These are phyloP conservation scores for Pangasianodon gigas DNA, from an alignment of 2,113 vertebrate genomes.

Conservation along the genomic window DNA sequence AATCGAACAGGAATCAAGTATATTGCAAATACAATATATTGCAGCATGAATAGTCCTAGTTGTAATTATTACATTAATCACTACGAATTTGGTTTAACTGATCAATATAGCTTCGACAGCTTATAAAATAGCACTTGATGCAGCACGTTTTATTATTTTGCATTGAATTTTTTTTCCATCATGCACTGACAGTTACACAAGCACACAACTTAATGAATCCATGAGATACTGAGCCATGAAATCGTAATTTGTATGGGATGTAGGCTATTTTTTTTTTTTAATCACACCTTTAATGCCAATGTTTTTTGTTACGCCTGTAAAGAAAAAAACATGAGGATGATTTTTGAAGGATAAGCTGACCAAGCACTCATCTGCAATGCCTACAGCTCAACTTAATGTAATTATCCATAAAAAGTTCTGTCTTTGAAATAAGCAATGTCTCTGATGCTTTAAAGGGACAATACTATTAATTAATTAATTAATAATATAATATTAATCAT, in stretches of 20 bases:
- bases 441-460: too few relatives aligned
- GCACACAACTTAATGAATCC: neutral
- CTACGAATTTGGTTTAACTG: neutral
- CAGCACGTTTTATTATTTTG: neutral
- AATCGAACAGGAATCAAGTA: neutral
- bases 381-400: neutral
- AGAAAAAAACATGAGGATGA: neutral
- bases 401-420: neutral
- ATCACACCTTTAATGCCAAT: neutral
- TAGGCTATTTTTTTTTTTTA: neutral
- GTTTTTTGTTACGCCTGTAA: neutral
- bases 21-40: too few relatives aligned
- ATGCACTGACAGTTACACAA: neutral
- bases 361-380: neutral
- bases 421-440: neutral
- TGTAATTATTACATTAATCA: neutral
- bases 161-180: neutral
- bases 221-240: neutral
- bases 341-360: neutral
- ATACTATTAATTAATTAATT: neutral
- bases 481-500: too few relatives aligned
- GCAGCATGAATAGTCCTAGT: neutral
- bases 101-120: neutral
- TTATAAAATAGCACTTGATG: slow-evolving; percentile 3
- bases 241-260: neutral